A percentile compares a stretch with the other conserved stretches of the same genome.
Conservation (phyloP, 1,140 invertebrate genomes). For the Trinorchestia longiramus region DNA sequence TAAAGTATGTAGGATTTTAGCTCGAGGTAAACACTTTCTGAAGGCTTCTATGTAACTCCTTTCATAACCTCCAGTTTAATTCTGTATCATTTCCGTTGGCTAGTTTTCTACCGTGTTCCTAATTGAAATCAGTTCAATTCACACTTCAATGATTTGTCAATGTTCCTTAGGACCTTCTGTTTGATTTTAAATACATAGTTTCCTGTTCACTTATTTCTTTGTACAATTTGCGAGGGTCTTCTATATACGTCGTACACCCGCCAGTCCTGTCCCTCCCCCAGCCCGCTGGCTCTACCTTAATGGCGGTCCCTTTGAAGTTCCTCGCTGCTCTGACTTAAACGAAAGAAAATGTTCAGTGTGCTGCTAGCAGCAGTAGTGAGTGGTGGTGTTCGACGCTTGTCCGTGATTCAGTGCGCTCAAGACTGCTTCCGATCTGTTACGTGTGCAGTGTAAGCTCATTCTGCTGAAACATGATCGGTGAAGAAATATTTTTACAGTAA, state of each 20-base stretch:
- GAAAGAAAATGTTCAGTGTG: conserved; percentile 49
- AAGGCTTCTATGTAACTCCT: too few species aligned
- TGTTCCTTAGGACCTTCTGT: background rate
- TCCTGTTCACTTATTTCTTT: background rate
- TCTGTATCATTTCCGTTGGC: too few species aligned
- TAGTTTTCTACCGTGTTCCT: too few species aligned
- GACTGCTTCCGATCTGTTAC: background rate
- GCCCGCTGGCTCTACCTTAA: conserved; percentile 35
- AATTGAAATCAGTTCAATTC: too few species aligned
- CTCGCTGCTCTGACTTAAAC: conserved; percentile 32
- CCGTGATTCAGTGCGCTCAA: background rate
- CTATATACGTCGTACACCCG: conserved; percentile 24
- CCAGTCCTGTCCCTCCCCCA: background rate
- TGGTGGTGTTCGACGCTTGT: background rate
- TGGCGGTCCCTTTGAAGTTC: conserved; percentile 52
- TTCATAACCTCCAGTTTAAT: too few species aligned
- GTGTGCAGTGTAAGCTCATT: background rate
- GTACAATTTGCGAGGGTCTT: conserved; percentile 6
- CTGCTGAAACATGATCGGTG: background rate
- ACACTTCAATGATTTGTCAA: too few species aligned
- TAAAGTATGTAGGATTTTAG: too few species aligned
- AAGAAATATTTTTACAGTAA: background rate
- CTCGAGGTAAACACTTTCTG: too few species aligned
- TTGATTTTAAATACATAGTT: background rate
- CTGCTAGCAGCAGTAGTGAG: conserved; percentile 47